Base-by-base conservation (phyloP, 1,140 invertebrate species). In the Ceratosolen fusciceps region DNA sequence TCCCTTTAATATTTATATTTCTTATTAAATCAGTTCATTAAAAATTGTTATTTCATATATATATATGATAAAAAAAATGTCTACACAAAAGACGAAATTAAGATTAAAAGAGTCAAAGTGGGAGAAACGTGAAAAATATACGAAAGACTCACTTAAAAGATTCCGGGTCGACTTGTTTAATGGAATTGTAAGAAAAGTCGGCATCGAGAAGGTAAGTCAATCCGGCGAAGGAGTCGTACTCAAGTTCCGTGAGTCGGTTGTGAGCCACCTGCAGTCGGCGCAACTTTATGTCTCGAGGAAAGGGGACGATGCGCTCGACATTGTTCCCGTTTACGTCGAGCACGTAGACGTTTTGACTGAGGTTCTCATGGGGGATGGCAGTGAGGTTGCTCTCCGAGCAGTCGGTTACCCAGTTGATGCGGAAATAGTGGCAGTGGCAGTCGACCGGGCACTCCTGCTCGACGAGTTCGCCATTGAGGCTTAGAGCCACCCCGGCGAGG, bases 301-400 rank as follows among this genome's bases (percentile, higher is more conserved):
- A 95, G 0, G 92, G 91, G 65, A 87, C 86, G 21, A 94, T 81
- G 0, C 88, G 87, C 1, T 91, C 92, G 54, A 95, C 91, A 80
- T 93, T 93, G 85, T 95, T 95, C 49, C 93, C 93, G 83, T 94
- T 94, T 88, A 95, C 90, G 84, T 95, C 93, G 77, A 95, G 87
- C 75, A 94, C 90, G 86, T 95, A 95, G 10, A 94, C 93, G 84
- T 93, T 94, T 21, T 91, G 90, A 84, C 93, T 94, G 47, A 95
- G 90, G 79, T 94, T 93, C 31, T 92, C 90, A 84, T 93, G 93
- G 0, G 94, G 94, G 29, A 94, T 92, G 71, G 90, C 90, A 2
- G 94, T 94, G n/a, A 94, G 89, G 86, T 94, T 94, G 86, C 93
- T 94, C 83, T 94, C 93, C 0, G 94, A 95, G 83, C 94, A 95